These are phyloP conservation scores for Platycnemis pennipes DNA, from an alignment of 2,888 invertebrate genomes.

Conservation along the genomic window DNA sequence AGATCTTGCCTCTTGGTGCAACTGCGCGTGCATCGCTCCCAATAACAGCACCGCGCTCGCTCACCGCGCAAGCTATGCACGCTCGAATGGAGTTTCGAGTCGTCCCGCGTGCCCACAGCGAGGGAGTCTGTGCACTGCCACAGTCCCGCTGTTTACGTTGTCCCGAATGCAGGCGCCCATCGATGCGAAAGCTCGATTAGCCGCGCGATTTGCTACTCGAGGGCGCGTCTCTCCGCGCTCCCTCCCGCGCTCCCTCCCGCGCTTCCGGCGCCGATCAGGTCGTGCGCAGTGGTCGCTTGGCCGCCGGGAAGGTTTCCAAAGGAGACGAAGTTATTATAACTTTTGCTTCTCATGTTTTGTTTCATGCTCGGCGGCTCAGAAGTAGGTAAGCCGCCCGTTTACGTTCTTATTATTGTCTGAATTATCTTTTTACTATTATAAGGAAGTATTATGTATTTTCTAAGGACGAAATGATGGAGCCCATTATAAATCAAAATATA, in stretches of 20 bases:
- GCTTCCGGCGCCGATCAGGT: not conserved
- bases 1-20: not conserved
- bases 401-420: too few species aligned
- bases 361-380: not conserved
- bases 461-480: too few species aligned
- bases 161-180: not conserved
- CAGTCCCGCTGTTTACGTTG: not conserved
- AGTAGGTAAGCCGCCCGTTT: not conserved
- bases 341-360: not conserved
- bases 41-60: not conserved
- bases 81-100: conserved; percentile 46
- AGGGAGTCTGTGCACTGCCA: not conserved
- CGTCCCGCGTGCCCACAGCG: not conserved
- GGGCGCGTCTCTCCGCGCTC: not conserved
- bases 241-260: not conserved
- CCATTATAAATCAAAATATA: too few species aligned
- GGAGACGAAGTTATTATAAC: not conserved
- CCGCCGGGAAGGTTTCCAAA: not conserved
- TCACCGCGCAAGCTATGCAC: not conserved
- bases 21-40: not conserved
- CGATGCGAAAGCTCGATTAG: not conserved
- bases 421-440: too few species aligned
- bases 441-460: too few species aligned
- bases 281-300: not conserved
- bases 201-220: not conserved